Evolutionary conservation across 2,888 invertebrate species (phyloP).

Genomic region (Platerodrilus igneus): DNA sequence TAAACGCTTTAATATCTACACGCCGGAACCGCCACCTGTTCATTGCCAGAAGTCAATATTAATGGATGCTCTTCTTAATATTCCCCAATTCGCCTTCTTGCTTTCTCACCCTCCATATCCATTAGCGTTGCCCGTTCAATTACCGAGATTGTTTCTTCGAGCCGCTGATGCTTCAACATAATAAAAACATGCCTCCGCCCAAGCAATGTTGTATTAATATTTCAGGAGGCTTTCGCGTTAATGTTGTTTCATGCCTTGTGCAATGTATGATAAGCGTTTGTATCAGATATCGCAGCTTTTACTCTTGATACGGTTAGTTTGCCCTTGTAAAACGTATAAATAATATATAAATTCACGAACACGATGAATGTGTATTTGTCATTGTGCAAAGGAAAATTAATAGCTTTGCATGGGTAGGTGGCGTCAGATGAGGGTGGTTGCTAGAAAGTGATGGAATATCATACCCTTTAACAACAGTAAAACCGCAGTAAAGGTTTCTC

Average conservation of each 20-base stretch:
- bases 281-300: too few species aligned
- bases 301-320: too few species aligned
- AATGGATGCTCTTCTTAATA: slow-evolving; percentile 18
- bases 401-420: too few species aligned
- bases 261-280: slow-evolving; percentile 9
- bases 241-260: slow-evolving; percentile 19
- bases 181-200: slow-evolving; percentile 27
- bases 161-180: slow-evolving; percentile 23
- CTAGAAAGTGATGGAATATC: too few species aligned
- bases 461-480: too few species aligned
- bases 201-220: slow-evolving; percentile 29
- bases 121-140: slow-evolving; percentile 24
- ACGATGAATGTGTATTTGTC: too few species aligned
- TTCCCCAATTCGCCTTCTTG: slow-evolving; percentile 7
- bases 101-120: slow-evolving; percentile 7
- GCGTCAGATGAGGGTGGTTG: too few species aligned
- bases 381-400: too few species aligned
- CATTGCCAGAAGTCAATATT: slow-evolving; percentile 17
- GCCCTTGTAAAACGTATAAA: too few species aligned
- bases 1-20: slow-evolving; percentile 21
- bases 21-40: slow-evolving; percentile 21
- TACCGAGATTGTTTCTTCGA: slow-evolving; percentile 28
- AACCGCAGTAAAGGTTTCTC: too few species aligned
- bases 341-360: too few species aligned
- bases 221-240: slow-evolving; percentile 25